Evolutionary conservation across 2,888 invertebrate species (phyloP).

Genomic region (Abrostola tripartita): DNA sequence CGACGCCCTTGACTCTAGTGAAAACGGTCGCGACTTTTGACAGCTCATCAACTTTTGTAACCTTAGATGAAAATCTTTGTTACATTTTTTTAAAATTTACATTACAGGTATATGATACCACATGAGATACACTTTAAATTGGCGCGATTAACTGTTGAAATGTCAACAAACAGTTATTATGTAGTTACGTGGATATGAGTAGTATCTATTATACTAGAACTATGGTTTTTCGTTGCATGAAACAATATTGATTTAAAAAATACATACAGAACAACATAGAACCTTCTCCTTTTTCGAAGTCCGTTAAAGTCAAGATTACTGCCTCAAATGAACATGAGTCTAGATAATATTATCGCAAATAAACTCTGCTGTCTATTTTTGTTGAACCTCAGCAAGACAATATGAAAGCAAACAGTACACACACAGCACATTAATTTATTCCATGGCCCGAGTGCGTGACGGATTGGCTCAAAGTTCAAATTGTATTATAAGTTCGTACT

Average conservation of each 20-base stretch:
- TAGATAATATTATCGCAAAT: conserved; percentile 7
- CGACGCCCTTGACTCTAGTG: conserved; percentile 82
- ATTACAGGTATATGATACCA: too few species aligned
- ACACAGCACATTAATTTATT: conserved; percentile 41
- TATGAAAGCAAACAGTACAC: conserved; percentile 15
- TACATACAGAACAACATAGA: too few species aligned
- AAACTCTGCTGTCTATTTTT: conserved; percentile 16
- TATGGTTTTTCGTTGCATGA: too few species aligned
- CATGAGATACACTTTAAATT: too few species aligned
- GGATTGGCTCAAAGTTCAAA: conserved; percentile 53
- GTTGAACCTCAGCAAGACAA: conserved; percentile 15
- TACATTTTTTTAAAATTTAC: too few species aligned
- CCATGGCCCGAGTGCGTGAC: conserved; percentile 44
- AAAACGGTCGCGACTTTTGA: conserved; percentile 70
- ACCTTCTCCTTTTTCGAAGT: too few species aligned
- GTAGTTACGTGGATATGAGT: too few species aligned
- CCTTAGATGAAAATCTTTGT: conserved; percentile 17
- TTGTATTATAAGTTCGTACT: conserved; percentile 53
- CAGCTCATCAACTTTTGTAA: conserved; percentile 56
- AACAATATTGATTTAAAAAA: too few species aligned
- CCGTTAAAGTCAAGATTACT: too few species aligned
- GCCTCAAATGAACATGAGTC: background rate
- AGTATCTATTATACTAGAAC: too few species aligned
- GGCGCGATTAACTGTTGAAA: too few species aligned
- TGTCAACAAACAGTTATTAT: too few species aligned